Base-by-base conservation (phyloP, 2,113 vertebrate species). In the Macrotis lagotis region DNA sequence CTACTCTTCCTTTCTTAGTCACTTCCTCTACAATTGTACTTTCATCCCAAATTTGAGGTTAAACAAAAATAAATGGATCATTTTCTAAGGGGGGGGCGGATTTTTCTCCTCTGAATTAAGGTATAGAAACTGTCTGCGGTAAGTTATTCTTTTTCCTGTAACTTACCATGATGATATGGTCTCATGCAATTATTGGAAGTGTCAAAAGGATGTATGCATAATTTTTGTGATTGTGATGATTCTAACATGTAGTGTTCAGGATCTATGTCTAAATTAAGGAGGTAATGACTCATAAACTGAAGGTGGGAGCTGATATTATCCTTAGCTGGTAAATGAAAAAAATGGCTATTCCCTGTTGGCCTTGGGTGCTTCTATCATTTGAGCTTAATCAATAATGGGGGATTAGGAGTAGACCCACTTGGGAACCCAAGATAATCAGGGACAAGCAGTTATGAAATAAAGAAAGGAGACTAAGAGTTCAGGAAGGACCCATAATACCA, bases 1-100 rank as follows among this genome's bases (percentile, higher is more conserved):
- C 53, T 93, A 14, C 31, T 74, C 91, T 88, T 94, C 90, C 44
- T 93, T 94, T 93, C 92, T 89, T 3, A 3, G 51, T 48, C 3
- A 83, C 66, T 19, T 3, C 52, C 52, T 59, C 12, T 89, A 90
- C 92, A 91, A 0, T 28, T 89, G 37, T 7, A 14, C 48, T 50
- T 93, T 53, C 92, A 91, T 44, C 19, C 26, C 50, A 2, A 2
- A 66, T 59, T 90, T 48, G 31, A 48, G 94, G 8, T 44, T 44
- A 74, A 74, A 74, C n/a, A 59, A 83, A 83, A 74, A 22, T 14
- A n/a, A 74, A 74, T 44, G 16, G 66, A 44, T 83, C 66, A 83
- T 83, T 7, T 44, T 83, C 3, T 8, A n/a, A 37, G 31, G 6
- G 22, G 51, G 59, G 6, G 22, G 51, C 31, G 6, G 2, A n/a